Conservation (phyloP, 1,140 invertebrate species). For the Drosophila baimaii region DNA sequence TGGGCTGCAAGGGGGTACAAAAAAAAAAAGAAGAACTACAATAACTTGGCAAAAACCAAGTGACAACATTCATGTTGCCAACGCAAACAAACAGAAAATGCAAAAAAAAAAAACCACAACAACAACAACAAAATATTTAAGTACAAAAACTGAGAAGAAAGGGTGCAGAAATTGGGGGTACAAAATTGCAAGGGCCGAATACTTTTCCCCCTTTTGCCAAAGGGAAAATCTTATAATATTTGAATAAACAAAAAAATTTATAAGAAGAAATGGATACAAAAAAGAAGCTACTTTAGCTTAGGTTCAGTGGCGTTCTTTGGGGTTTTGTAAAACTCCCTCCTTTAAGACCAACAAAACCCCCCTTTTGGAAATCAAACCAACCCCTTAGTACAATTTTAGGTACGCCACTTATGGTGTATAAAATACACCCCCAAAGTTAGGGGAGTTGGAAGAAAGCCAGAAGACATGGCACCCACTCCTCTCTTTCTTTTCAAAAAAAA, state of each 20-base stretch:
- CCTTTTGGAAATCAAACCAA: background rate
- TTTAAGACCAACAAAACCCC: background rate
- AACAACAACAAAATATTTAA: background rate
- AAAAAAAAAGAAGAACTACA: constrained; percentile 38
- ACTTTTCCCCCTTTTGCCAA: constrained; percentile 43
- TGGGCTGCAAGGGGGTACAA: background rate
- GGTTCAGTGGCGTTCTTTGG: background rate
- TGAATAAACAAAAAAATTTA: constrained; percentile 55
- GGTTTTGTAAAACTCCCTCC: background rate
- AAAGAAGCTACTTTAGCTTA: background rate
- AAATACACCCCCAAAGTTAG: background rate
- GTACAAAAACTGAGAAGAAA: constrained; percentile 6
- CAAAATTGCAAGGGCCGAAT: constrained; percentile 7
- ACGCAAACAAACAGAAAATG: constrained; percentile 69
- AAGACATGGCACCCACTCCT: background rate
- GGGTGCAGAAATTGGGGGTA: background rate
- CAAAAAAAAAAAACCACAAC: constrained; percentile 5
- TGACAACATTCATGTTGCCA: constrained; percentile 80
- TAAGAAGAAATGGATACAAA: constrained; percentile 9
- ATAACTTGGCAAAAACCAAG: constrained; percentile 71
- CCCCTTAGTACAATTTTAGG: background rate
- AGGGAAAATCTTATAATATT: constrained; percentile 73
- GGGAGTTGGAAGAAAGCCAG: background rate
- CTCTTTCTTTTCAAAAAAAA: background rate
- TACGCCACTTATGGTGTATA: too few species aligned